A percentile compares a stretch with the other conserved stretches of the same genome.
Conservation (phyloP, 2,888 invertebrate genomes). For the Cheilosia vernalis region DNA sequence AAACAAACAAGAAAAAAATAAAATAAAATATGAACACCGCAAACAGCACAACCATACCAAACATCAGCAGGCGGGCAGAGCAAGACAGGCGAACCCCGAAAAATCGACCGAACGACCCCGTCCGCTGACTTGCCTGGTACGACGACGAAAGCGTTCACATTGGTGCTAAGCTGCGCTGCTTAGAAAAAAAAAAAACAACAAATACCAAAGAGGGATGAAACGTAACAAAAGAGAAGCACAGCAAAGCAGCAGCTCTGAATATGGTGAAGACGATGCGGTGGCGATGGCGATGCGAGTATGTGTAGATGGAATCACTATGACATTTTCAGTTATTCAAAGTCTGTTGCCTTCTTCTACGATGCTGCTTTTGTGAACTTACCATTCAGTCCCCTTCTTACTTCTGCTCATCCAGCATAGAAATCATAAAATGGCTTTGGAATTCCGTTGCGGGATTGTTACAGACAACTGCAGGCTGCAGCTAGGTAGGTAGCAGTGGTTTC, state of each 20-base stretch:
- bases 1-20: conserved; percentile 64
- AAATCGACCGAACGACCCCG: conserved; percentile 74
- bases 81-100: conserved; percentile 67
- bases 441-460: conserved; percentile 6
- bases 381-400: background rate
- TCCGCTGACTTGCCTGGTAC: conserved; percentile 70
- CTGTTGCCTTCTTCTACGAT: conserved; percentile 12
- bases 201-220: conserved; percentile 36
- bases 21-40: conserved; percentile 58
- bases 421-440: conserved; percentile 6
- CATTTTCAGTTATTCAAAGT: conserved; percentile 56
- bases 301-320: conserved; percentile 54
- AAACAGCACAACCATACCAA: conserved; percentile 64
- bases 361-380: conserved; percentile 11
- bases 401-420: conserved; percentile 15
- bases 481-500: background rate
- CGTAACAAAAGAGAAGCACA: conserved; percentile 21
- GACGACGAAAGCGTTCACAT: conserved; percentile 59
- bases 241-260: conserved; percentile 27
- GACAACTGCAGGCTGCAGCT: background rate
- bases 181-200: conserved; percentile 5
- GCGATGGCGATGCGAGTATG: conserved; percentile 44
- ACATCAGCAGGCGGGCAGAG: conserved; percentile 58
- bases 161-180: conserved; percentile 56
- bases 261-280: conserved; percentile 64